Percentiles rank a stretch among this genome's conserved stretches.
Evolutionary conservation across 2,888 invertebrate species (phyloP).

Genomic region (Melanargia galathea): DNA sequence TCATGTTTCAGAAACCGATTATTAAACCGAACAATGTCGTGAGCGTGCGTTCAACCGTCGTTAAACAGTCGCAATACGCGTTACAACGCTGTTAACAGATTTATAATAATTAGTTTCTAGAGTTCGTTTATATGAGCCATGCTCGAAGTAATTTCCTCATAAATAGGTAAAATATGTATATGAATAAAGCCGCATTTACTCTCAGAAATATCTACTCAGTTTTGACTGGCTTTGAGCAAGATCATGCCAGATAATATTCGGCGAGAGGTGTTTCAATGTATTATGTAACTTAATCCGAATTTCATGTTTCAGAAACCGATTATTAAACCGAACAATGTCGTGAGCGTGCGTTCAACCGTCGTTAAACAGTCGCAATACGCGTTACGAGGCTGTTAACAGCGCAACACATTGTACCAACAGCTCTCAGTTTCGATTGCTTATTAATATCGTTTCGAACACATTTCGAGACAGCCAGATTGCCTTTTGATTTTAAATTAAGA

Average conservation of each 20-base stretch:
- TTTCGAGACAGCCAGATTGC: not conserved
- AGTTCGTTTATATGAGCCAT: too few species aligned
- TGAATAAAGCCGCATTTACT: too few species aligned
- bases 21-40: not conserved
- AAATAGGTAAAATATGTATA: too few species aligned
- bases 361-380: not conserved
- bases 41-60: not conserved
- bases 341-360: not conserved
- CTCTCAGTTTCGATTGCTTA: not conserved
- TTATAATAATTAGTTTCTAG: too few species aligned
- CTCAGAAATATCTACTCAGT: too few species aligned
- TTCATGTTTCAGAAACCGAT: conserved; percentile 10
- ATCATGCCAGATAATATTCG: too few species aligned
- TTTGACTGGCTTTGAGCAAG: too few species aligned
- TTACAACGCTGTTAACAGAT: not conserved
- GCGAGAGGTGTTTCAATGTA: too few species aligned
- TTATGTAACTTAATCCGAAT: not conserved
- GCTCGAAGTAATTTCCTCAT: too few species aligned
- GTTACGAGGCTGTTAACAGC: not conserved
- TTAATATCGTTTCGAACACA: not conserved
- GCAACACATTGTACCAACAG: conserved; percentile 2
- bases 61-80: not conserved
- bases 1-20: conserved; percentile 10
- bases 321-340: conserved; percentile 1
- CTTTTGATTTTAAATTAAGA: too few species aligned